Evolutionary conservation across 2,113 vertebrate genomes (phyloP).

Genomic region (Agelaius phoeniceus): DNA sequence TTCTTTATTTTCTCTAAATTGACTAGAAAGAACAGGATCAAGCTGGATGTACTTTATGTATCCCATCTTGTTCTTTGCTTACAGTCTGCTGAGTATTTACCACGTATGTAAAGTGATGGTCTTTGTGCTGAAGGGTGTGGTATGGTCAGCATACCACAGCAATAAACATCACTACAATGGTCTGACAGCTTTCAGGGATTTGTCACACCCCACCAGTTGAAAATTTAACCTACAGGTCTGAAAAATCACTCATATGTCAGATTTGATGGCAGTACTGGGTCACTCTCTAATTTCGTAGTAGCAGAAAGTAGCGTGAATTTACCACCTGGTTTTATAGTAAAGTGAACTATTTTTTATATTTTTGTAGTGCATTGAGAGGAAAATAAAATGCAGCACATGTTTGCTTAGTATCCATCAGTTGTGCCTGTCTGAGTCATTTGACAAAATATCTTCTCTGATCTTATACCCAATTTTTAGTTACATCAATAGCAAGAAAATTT

Average conservation of each 20-base stretch:
- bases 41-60: neutral
- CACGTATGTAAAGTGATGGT: neutral
- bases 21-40: neutral
- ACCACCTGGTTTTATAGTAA: constrained; percentile 13
- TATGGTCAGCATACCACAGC: neutral
- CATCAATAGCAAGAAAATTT: constrained; percentile 2
- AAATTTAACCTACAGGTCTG: constrained; percentile 22
- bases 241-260: constrained; percentile 18
- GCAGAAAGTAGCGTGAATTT: neutral
- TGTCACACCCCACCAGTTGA: neutral
- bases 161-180: neutral
- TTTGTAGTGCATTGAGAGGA: neutral
- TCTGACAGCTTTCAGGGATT: constrained; percentile 22
- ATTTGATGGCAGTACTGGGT: constrained; percentile 31
- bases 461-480: constrained; percentile 25
- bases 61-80: neutral
- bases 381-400: constrained; percentile 24
- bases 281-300: neutral
- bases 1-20: neutral
- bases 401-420: constrained; percentile 18
- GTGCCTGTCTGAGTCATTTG: constrained; percentile 47
- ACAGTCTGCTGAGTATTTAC: neutral
- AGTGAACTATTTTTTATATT: constrained; percentile 2
- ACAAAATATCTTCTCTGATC: constrained; percentile 60
- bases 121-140: neutral